These are phyloP conservation scores for Montipora foliosa DNA, from an alignment of 64 coral and sea anemone species.

Conservation along the genomic window DNA sequence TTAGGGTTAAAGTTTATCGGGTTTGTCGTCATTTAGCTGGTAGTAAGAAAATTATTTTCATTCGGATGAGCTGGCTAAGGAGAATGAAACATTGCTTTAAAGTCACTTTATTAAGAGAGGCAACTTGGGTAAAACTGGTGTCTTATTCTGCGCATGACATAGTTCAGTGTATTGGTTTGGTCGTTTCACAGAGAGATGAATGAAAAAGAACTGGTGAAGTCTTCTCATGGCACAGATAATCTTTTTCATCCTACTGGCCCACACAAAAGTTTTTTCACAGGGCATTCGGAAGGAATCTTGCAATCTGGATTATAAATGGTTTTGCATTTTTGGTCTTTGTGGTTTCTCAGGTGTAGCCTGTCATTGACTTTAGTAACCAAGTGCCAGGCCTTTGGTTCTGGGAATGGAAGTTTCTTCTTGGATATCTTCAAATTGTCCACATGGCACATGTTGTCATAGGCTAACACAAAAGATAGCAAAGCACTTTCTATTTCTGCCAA, in stretches of 20 bases:
- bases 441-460: conserved; percentile 62
- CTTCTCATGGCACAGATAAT: conserved; percentile 34
- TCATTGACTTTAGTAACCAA: conserved; percentile 20
- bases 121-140: conserved; percentile 19
- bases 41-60: too few relatives aligned
- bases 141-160: conserved; percentile 14
- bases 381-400: too few relatives aligned
- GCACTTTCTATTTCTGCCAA: not conserved
- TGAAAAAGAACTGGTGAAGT: conserved; percentile 40
- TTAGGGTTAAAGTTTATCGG: too few relatives aligned
- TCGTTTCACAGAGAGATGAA: conserved; percentile 22
- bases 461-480: not conserved
- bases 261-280: conserved; percentile 10
- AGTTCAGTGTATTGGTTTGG: conserved; percentile 23
- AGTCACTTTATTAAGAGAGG: not conserved
- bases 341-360: conserved; percentile 29
- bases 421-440: conserved; percentile 13
- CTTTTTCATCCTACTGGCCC: conserved; percentile 33
- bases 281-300: conserved; percentile 12
- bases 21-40: too few relatives aligned
- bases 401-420: not conserved
- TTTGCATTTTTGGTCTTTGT: conserved; percentile 42
- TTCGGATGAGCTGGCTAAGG: too few relatives aligned
- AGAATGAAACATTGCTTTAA: too few relatives aligned
- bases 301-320: conserved; percentile 18